Evolutionary conservation across 2,797 vertebrate genomes (phyloP), one percentile per base, ranked within the genome.

Genomic region (Ataeniobius toweri): DNA sequence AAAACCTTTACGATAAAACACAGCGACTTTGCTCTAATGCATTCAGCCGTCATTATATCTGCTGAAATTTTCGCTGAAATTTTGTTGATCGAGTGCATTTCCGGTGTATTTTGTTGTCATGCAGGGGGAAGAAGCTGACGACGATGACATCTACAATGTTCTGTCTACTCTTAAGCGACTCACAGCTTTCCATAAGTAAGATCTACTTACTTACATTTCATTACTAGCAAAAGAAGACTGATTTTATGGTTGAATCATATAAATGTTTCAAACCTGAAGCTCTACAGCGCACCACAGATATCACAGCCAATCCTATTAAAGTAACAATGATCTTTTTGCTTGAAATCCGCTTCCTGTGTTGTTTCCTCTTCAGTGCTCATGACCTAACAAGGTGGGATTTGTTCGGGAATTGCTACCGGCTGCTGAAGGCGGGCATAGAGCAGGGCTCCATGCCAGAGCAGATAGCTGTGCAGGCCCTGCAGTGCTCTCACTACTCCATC

Each of bases 381-480:
- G 98, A 99, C 92, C 95, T 99, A 87, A 99, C 98, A 1, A 97
- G 97, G 89, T 99, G 98, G 98, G 98, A 99, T 93, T 94, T 99
- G 67, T 99, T 99, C 92, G 97, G 97, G 81, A 98, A 96, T 93
- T 99, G 98, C 95, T 99, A 99, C 94, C 96, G 98, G 92, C 95
- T 99, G 88, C 94, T 99, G 86, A 98, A 98, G 93, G 97, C 97
- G 83, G 98, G 98, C 88, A 99, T 99, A 88, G 98, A 99, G 91
- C 98, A 99, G 73, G 98, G 98, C 94, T 98, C 98, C 82, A 99
- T 99, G 98, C 97, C 98, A n/a, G 98, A 99, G 93, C 98, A 99
- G 97, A 99, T 99, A 31, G 98, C 98, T 48, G 97, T 99, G 79
- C 98, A 99, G 94, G 98, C 98, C 69, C 96, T 99, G 88, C 98